These are phyloP conservation scores for Neuroterus valhalla DNA, from an alignment of 1,140 invertebrate species.

Conservation along the genomic window DNA sequence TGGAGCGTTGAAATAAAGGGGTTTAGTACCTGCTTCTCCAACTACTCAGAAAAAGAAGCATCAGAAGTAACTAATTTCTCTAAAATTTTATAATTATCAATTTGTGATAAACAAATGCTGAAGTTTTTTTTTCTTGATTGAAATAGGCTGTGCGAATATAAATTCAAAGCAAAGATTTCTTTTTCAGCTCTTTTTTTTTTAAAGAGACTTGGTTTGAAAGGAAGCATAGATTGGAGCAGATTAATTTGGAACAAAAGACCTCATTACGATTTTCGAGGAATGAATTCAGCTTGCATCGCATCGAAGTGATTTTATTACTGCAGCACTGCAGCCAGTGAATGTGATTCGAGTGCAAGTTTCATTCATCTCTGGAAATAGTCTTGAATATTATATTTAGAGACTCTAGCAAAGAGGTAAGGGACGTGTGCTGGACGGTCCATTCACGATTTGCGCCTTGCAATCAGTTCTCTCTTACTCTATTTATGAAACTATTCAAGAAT, in stretches of 20 bases:
- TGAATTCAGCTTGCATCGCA: not conserved
- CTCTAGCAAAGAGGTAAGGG: not conserved
- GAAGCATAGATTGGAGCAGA: slow-evolving; percentile 1
- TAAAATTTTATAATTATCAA: too few relatives aligned
- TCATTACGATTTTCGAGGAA: not conserved
- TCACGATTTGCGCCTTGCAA: slow-evolving; percentile 37
- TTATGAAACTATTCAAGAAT: too few relatives aligned
- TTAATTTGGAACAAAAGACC: slow-evolving; percentile 5
- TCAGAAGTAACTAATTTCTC: too few relatives aligned
- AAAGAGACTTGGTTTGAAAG: too few relatives aligned
- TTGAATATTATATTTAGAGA: slow-evolving; percentile 47
- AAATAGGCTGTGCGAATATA: too few relatives aligned
- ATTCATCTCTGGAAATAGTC: slow-evolving; percentile 50
- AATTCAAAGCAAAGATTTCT: too few relatives aligned
- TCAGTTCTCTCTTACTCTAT: slow-evolving; percentile 10
- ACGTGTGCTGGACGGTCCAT: slow-evolving; percentile 24
- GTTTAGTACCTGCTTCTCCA: too few relatives aligned
- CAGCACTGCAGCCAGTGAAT: not conserved
- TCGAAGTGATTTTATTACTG: slow-evolving; percentile 19
- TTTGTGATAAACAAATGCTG: too few relatives aligned
- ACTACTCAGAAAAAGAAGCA: too few relatives aligned
- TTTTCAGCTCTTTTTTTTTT: too few relatives aligned
- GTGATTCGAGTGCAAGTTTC: slow-evolving; percentile 35
- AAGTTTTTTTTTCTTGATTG: too few relatives aligned
- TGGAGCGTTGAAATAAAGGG: too few relatives aligned